phyloP scores from a whole-genome alignment of 2,797 vertebrate genomes.

The Lepus townsendii region DNA sequence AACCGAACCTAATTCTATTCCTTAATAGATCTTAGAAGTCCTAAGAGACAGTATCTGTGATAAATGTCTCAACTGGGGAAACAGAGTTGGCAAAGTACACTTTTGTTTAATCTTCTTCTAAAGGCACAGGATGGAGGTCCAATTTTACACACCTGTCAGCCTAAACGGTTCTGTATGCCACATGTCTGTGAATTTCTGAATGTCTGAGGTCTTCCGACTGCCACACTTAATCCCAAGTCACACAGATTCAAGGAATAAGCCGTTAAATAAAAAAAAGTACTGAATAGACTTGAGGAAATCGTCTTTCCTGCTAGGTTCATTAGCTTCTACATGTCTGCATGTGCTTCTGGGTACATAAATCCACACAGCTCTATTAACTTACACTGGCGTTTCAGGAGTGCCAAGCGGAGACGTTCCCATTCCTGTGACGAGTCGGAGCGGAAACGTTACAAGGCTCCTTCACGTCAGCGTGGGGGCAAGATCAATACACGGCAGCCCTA shows the following conservation, averaged over 20 bases:
- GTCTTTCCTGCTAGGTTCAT: constrained; percentile 49
- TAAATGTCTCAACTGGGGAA: constrained; percentile 67
- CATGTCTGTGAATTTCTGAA: constrained; percentile 68
- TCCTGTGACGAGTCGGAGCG: constrained; percentile 30
- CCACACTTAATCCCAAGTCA: constrained; percentile 68
- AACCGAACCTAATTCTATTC: background rate
- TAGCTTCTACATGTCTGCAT: constrained; percentile 41
- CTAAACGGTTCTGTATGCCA: constrained; percentile 68
- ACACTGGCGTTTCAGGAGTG: constrained; percentile 50
- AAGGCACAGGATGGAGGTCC: constrained; percentile 48
- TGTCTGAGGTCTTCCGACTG: constrained; percentile 66
- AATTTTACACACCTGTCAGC: constrained; percentile 56
- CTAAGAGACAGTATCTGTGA: constrained; percentile 60
- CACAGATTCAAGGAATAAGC: constrained; percentile 70
- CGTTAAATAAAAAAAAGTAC: constrained; percentile 69
- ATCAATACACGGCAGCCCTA: background rate
- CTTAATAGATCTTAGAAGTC: background rate
- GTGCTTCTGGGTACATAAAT: constrained; percentile 39
- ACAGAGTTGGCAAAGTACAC: constrained; percentile 65
- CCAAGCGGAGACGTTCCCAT: constrained; percentile 49
- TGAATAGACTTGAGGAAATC: constrained; percentile 42
- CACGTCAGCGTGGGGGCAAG: background rate
- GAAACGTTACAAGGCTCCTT: constrained; percentile 28
- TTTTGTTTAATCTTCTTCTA: constrained; percentile 73
- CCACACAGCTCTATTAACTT: constrained; percentile 28